Percentiles rank a stretch among this genome's conserved stretches.
These are phyloP conservation scores for Sitobion miscanthi DNA, from an alignment of 1,140 invertebrate genomes.

Conservation along the genomic window DNA sequence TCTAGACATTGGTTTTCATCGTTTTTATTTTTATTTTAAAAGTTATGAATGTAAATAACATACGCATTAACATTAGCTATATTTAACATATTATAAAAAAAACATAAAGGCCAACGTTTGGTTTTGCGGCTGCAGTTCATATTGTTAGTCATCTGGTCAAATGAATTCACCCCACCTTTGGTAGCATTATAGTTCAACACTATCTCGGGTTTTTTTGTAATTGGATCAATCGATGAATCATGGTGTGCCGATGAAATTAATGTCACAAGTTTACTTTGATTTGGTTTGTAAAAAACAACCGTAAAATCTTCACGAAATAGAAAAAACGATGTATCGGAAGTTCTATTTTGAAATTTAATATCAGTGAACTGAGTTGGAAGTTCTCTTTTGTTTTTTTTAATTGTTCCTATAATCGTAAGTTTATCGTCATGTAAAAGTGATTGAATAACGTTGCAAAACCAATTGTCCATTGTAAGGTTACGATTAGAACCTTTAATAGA, in stretches of 20 bases:
- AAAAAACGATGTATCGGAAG: conserved; percentile 61
- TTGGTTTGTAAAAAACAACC: conserved; percentile 58
- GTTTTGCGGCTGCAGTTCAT: conserved; percentile 59
- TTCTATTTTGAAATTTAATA: conserved; percentile 61
- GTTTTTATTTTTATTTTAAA: conserved; percentile 26
- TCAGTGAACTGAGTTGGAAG: conserved; percentile 60
- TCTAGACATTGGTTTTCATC: conserved; percentile 18
- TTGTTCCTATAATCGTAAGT: conserved; percentile 63
- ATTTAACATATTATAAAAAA: conserved; percentile 58
- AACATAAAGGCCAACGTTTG: conserved; percentile 60
- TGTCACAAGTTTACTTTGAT: conserved; percentile 60
- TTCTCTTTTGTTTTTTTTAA: conserved; percentile 64
- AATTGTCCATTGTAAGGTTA: conserved; percentile 63
- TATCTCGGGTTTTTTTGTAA: background rate
- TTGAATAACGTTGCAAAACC: conserved; percentile 62
- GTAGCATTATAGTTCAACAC: conserved; percentile 60
- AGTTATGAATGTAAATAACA: background rate
- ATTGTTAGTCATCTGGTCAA: conserved; percentile 60
- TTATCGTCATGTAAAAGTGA: conserved; percentile 60
- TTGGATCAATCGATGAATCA: conserved; percentile 58
- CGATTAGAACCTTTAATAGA: conserved; percentile 60
- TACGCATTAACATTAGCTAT: conserved; percentile 22
- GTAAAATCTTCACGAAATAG: conserved; percentile 57
- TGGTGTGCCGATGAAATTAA: conserved; percentile 57
- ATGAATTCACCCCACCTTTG: conserved; percentile 61